Evolutionary conservation across 2,797 vertebrate species (phyloP).

Genomic region (Leptatherina wallacei): DNA sequence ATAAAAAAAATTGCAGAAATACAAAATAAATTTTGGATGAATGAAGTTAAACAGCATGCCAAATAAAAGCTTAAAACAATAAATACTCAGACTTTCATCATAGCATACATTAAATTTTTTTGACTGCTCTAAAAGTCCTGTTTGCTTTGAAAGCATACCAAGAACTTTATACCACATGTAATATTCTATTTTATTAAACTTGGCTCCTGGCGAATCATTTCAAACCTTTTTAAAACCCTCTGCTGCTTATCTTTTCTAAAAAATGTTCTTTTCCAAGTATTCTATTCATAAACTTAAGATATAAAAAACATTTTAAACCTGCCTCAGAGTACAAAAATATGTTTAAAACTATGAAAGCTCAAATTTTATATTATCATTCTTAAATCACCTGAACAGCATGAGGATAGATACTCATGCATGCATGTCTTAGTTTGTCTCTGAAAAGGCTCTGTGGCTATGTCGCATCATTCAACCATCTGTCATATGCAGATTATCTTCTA

Average conservation of each 20-base stretch:
- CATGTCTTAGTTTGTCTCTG: slow-evolving; percentile 7
- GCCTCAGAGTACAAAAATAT: slow-evolving; percentile 26
- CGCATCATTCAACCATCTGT: slow-evolving; percentile 16
- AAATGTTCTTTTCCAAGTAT: slow-evolving; percentile 1
- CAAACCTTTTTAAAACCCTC: slow-evolving; percentile 19
- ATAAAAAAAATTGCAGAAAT: background rate
- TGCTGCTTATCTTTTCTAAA: slow-evolving; percentile 17
- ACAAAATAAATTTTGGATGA: background rate
- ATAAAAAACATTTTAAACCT: slow-evolving; percentile 42
- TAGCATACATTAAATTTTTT: slow-evolving; percentile 8
- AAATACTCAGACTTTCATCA: background rate
- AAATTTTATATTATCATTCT: slow-evolving; percentile 4
- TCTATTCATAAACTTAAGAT: slow-evolving; percentile 30
- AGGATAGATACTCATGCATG: background rate
- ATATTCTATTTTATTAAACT: slow-evolving; percentile 26
- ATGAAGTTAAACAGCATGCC: background rate
- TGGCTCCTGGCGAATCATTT: slow-evolving; percentile 19
- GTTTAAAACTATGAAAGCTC: slow-evolving; percentile 10
- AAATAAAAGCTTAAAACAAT: slow-evolving; percentile 8
- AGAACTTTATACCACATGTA: slow-evolving; percentile 26
- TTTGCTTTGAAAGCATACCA: slow-evolving; percentile 11
- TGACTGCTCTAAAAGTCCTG: background rate
- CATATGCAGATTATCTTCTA: slow-evolving; percentile 81
- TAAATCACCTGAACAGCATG: slow-evolving; percentile 1
- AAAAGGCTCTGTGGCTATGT: background rate